Evolutionary conservation across 2,113 vertebrate species (phyloP), one percentile per base, ranked within the genome.

Genomic region (Microtus pennsylvanicus): DNA sequence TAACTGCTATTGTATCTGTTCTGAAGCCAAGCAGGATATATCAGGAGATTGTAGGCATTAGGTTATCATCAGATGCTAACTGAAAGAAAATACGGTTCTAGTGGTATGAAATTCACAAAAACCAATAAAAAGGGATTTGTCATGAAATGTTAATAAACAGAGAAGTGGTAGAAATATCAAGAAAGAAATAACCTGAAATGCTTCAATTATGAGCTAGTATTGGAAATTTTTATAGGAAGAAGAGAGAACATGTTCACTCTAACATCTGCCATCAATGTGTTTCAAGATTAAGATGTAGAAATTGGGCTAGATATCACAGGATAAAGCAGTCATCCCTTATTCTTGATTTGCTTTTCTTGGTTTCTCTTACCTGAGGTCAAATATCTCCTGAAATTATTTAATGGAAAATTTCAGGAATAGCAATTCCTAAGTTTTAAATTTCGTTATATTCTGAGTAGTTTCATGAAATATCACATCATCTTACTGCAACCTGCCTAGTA

Each of bases 101-200:
- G 33, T 93, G 69, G 58, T 94, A 58, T 91, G 92, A 90, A 83
- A 96, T 95, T 90, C 90, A 96, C 61, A 93, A 93, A 93, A 93
- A 83, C 50, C 89, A 95, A 91, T 93, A 97, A 94, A 7, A 3
- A 77, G 21, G 45, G 63, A 95, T 96, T 97, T 96, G 80, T 83
- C 83, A 91, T 93, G 83, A 94, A 94, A 90, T 96, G 87, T 85
- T 96, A 94, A 93, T 91, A 97, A 97, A 89, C 50, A 94, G 87
- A 95, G 55, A 97, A 94, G 33, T 91, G 42, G 5, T 78, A 91
- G 94, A 65, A 42, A 93, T 95, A 77, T 47, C 42, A 89, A 72
- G 89, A 94, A 95, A 94, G 81, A 96, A 93, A 94, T 80, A 85
- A 72, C 47, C 16, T 87, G 85, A 87, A 96, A 75, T 93, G 14